Evolutionary conservation across 2,888 invertebrate species (phyloP).

Genomic region (Paralinhomoeus sp.): DNA sequence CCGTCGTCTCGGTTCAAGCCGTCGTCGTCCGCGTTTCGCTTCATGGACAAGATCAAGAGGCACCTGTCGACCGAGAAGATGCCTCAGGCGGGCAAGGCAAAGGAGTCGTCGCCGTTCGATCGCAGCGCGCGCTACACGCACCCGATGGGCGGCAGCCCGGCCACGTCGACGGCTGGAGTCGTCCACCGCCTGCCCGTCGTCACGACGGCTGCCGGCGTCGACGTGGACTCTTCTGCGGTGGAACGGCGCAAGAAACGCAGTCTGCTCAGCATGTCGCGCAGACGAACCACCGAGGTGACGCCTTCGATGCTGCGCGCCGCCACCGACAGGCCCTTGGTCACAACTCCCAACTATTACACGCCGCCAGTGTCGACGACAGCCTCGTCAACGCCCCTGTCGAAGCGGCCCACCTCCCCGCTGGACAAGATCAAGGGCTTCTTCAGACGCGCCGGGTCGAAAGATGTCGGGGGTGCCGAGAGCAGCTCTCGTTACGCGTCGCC

Average conservation of each 20-base stretch:
- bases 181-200: no score
- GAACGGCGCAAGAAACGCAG: conserved; percentile 2
- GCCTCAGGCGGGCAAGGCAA: not conserved
- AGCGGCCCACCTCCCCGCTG: conserved; percentile 11
- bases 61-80: conserved; percentile 3
- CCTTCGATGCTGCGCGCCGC: not conserved
- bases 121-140: no score
- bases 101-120: not conserved
- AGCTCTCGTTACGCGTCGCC: no score
- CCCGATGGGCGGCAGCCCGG: not conserved
- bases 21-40: not conserved
- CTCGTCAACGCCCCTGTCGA: no score
- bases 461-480: no score
- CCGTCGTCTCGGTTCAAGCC: not conserved
- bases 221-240: no score
- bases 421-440: conserved; percentile 19
- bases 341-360: no score
- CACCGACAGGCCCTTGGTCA: not conserved
- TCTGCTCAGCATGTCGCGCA: conserved; percentile 10
- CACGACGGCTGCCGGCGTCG: no score
- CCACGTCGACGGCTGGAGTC: no score
- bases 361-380: no score
- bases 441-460: not conserved
- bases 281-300: conserved; percentile 12
- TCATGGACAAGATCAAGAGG: conserved; percentile 2